phyloP scores from a whole-genome alignment of 2,797 vertebrate species.

The Enteromius unitaeniatus region DNA sequence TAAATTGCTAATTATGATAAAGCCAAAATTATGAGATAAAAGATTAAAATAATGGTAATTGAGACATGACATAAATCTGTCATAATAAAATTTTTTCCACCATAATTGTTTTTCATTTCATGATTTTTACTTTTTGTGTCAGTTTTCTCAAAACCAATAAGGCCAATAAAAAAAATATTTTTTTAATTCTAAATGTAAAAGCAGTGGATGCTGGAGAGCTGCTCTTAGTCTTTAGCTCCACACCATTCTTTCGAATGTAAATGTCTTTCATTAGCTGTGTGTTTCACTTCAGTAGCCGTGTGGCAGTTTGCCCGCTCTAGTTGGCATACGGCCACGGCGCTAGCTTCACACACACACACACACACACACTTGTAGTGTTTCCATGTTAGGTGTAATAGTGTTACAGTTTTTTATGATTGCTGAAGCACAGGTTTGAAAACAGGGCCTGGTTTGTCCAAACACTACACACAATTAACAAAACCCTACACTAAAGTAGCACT shows the following conservation, averaged over 20 bases:
- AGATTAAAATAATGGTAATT: not conserved
- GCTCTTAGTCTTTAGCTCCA: not conserved
- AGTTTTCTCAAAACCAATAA: not conserved
- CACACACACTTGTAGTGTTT: not conserved
- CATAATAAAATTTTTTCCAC: too few species aligned
- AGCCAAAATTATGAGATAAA: too few species aligned
- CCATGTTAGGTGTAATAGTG: too few species aligned
- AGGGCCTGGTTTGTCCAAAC: too few species aligned
- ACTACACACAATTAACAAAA: too few species aligned
- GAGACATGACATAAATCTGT: not conserved
- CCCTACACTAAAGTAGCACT: too few species aligned
- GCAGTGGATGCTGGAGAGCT: not conserved
- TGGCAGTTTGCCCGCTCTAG: constrained; percentile 53
- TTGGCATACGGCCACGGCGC: constrained; percentile 54
- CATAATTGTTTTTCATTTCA: too few species aligned
- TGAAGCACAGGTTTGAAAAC: too few species aligned
- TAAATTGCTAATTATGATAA: too few species aligned
- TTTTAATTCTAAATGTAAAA: too few species aligned
- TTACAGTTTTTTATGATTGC: too few species aligned
- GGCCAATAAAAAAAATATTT: too few species aligned
- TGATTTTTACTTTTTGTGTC: not conserved
- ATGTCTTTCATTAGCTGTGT: constrained; percentile 27
- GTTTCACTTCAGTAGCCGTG: constrained; percentile 29
- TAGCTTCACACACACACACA: constrained; percentile 13
- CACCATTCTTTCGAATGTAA: not conserved